These are phyloP conservation scores for Aphyosemion australe DNA, from an alignment of 2,113 vertebrate species.

Conservation along the genomic window DNA sequence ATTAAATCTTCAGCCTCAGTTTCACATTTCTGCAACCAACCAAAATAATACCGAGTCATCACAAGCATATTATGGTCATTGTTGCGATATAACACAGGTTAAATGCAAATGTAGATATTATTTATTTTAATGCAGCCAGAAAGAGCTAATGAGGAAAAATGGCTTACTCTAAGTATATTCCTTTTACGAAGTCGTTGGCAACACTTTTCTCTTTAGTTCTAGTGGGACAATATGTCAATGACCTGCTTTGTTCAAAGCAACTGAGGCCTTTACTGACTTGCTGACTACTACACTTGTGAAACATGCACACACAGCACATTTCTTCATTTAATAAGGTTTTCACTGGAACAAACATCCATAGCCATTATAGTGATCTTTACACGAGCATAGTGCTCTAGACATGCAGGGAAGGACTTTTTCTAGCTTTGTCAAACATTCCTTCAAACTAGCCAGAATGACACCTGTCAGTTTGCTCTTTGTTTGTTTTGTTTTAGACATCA, in stretches of 20 bases:
- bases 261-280: slow-evolving; percentile 2
- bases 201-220: neutral
- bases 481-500: no score
- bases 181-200: neutral
- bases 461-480: no score
- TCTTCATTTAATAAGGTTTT: slow-evolving; percentile 1
- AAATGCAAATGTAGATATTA: no score
- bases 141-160: no score
- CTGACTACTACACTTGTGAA: slow-evolving; percentile 8
- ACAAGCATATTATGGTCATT: no score
- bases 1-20: no score
- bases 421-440: neutral
- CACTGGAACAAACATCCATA: slow-evolving; percentile 3
- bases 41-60: no score
- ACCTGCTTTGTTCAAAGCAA: neutral
- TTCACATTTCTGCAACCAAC: no score
- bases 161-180: neutral
- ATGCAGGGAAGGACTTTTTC: neutral
- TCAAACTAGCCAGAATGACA: neutral
- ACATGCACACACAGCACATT: slow-evolving; percentile 4
- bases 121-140: no score
- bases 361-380: slow-evolving; percentile 3
- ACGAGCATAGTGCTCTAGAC: neutral
- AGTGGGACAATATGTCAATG: neutral
- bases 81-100: no score